Evolutionary conservation across 2,888 invertebrate genomes (phyloP), one percentile per base, ranked within the genome.

Genomic region (Dasypolia templi): DNA sequence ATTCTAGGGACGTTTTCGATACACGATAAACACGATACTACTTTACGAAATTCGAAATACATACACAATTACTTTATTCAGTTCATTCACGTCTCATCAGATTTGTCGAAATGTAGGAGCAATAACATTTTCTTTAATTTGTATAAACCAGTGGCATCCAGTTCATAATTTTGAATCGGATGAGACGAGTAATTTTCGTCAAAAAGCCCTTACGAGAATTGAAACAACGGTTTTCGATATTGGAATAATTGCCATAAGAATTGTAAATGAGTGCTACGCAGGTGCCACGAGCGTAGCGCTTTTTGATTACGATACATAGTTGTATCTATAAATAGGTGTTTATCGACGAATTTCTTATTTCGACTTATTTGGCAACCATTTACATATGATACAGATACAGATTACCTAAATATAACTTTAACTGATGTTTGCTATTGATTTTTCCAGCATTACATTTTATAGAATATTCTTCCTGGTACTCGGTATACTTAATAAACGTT

Each of bases 241-340:
- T 55, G 49, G 59, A 29, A 46, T 72, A 26, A 12, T 63, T 17
- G 46, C 56, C 9, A 12, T 64, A n/a, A 35, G 19, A 44, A 49
- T 75, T 29, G 44, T 35, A 75, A 62, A 35, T 73, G 59, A 49
- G 11, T 32, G 69, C 55, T 66, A 46, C 75, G 56, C 56, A 66
- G 32, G 62, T 51, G 79, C 75, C 74, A 74, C 74, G 39, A n/a
- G 14, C 56, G 72, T 58, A 77, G 65, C 62, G 17, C 5, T 59
- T 75, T 71, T 49, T 74, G 29, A 3, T 29, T 65, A 61, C 56
- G 67, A 58, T 53, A 49, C 19, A 11, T 12, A 26, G 39, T 26
- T 26, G n/a, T n/a, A n/a, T n/a, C n/a, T n/a, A n/a, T n/a, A n/a
- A n/a, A n/a, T n/a, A n/a, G n/a, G n/a, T 17, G 39, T 14, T n/a